Conservation (phyloP, 2,888 invertebrate species). For the Drosophila maculinotata region DNA sequence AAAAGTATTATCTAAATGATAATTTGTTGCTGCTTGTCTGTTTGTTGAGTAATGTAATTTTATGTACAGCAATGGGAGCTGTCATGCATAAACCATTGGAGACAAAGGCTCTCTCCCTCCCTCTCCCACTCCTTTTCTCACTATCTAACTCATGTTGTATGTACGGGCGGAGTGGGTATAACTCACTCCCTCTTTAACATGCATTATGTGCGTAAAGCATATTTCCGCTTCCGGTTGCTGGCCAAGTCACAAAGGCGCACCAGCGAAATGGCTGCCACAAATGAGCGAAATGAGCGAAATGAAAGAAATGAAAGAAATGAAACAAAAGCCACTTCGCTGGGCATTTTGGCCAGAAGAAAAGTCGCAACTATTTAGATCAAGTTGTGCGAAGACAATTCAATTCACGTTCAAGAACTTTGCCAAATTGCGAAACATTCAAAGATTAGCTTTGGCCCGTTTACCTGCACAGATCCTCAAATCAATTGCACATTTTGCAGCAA, state of each 20-base stretch:
- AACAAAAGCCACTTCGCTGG: too few species aligned
- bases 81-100: conserved; percentile 60
- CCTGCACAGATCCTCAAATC: conserved; percentile 70
- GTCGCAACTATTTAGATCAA: conserved; percentile 44
- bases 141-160: conserved; percentile 11
- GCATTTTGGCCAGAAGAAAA: neutral
- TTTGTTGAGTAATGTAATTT: conserved; percentile 78
- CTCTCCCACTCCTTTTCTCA: neutral
- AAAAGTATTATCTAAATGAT: conserved; percentile 80
- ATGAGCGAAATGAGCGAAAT: conserved; percentile 15
- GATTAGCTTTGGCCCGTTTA: conserved; percentile 50
- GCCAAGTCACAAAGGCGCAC: conserved; percentile 35
- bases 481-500: conserved; percentile 62
- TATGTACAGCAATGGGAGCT: conserved; percentile 65
- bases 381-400: conserved; percentile 53
- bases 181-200: conserved; percentile 29
- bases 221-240: conserved; percentile 61
- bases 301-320: too few species aligned
- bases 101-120: conserved; percentile 44
- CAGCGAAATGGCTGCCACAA: conserved; percentile 40
- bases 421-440: conserved; percentile 32
- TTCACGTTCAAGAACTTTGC: conserved; percentile 34
- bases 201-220: conserved; percentile 62
- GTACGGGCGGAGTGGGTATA: neutral
- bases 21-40: conserved; percentile 75